Evolutionary conservation across 2,113 vertebrate genomes (phyloP).

Genomic region (Erythrolamprus reginae): DNA sequence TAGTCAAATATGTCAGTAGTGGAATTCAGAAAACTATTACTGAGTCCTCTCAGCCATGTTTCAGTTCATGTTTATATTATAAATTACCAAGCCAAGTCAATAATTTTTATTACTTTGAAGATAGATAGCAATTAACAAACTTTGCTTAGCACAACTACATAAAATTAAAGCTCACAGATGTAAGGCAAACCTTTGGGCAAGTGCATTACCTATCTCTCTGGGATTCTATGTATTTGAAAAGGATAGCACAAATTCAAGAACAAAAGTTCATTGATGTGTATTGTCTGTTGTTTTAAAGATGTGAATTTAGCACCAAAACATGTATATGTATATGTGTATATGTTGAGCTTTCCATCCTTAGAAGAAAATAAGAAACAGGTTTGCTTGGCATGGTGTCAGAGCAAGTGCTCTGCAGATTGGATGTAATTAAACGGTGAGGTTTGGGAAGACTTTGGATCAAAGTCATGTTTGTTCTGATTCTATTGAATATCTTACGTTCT

Average conservation of each 20-base stretch:
- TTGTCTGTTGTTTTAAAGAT: neutral
- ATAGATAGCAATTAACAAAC: neutral
- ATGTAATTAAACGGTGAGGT: neutral
- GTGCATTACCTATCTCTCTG: neutral
- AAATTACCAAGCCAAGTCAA: neutral
- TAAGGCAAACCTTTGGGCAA: neutral
- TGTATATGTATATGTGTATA: neutral
- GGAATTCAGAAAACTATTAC: neutral
- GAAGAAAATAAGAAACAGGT: neutral
- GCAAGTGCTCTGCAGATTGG: neutral
- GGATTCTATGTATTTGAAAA: neutral
- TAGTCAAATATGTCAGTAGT: neutral
- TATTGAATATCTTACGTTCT: neutral
- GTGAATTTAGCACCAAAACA: neutral
- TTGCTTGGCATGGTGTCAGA: neutral
- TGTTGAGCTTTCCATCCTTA: neutral
- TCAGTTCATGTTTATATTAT: neutral
- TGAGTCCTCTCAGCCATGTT: neutral
- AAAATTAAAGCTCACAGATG: neutral
- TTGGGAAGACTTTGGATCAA: neutral
- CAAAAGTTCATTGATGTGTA: neutral
- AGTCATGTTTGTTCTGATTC: neutral
- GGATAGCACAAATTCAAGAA: neutral
- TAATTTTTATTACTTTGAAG: neutral
- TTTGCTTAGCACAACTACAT: neutral